phyloP scores from a whole-genome alignment of 2,113 vertebrate species.

The Ctenomys sociabilis region DNA sequence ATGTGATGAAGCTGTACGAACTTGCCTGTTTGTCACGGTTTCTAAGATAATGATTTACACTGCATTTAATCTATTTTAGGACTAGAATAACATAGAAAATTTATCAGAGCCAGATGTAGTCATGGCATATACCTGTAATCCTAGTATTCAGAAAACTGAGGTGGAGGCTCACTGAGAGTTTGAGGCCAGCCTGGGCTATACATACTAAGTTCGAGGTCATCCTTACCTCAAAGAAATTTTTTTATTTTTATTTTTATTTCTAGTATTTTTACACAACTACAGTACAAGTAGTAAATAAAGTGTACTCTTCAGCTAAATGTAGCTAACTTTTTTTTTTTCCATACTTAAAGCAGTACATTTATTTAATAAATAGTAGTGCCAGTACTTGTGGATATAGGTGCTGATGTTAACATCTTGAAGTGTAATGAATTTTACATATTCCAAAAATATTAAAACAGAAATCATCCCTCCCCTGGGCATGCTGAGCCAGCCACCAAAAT shows the following conservation, averaged over 20 bases:
- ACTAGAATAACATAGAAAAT: background rate
- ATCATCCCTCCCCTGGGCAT: too few species aligned
- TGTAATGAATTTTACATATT: background rate
- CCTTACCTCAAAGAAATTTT: background rate
- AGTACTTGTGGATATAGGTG: constrained; percentile 42
- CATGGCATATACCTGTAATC: background rate
- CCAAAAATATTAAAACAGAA: constrained; percentile 2
- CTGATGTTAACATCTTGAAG: background rate
- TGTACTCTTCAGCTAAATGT: constrained; percentile 48
- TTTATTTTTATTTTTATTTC: background rate
- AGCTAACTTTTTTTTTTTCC: constrained; percentile 51
- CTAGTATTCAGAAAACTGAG: background rate
- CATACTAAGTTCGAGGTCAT: background rate
- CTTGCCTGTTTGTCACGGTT: background rate
- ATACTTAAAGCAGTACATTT: constrained; percentile 36
- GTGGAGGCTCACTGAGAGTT: background rate
- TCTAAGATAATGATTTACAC: background rate
- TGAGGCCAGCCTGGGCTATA: background rate
- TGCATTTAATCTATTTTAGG: background rate
- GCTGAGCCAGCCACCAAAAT: too few species aligned
- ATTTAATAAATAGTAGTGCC: constrained; percentile 42
- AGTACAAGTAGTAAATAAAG: background rate
- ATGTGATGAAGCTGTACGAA: background rate
- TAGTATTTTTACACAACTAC: constrained; percentile 44
- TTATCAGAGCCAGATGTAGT: background rate